Evolutionary conservation across 1,140 invertebrate genomes (phyloP).

Genomic region (Drosophila nannoptera): DNA sequence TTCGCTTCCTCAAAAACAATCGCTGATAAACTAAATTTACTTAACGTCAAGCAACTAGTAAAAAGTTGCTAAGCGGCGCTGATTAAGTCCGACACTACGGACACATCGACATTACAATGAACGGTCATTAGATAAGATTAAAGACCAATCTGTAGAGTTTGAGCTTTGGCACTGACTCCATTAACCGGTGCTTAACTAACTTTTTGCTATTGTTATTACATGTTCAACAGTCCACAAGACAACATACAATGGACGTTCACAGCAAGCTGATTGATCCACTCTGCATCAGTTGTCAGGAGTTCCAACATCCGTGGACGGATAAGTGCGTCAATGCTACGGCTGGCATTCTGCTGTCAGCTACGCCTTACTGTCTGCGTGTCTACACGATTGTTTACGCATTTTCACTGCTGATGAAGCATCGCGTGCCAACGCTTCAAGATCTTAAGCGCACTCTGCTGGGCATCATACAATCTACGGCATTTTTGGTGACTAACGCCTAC

Average conservation of each 20-base stretch:
- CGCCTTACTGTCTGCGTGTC: conserved; percentile 86
- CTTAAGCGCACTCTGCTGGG: conserved; percentile 83
- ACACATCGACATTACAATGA: conserved; percentile 29
- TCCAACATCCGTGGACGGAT: conserved; percentile 89
- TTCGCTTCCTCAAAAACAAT: neutral
- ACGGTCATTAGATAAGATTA: conserved; percentile 50
- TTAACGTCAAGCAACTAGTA: neutral
- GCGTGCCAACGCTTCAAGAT: conserved; percentile 83
- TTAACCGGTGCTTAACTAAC: conserved; percentile 14
- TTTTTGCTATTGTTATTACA: neutral
- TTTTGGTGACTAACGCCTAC: conserved; percentile 87
- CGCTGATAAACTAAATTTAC: neutral
- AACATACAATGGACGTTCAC: conserved; percentile 81
- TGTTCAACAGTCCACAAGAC: neutral
- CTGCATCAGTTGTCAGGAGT: conserved; percentile 83
- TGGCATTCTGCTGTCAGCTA: conserved; percentile 83
- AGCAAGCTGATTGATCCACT: conserved; percentile 82
- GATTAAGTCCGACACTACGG: conserved; percentile 16
- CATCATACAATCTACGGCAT: conserved; percentile 87
- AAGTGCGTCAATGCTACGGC: conserved; percentile 84
- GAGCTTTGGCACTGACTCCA: conserved; percentile 18
- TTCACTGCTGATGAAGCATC: conserved; percentile 85
- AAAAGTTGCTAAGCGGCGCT: neutral
- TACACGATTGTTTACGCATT: conserved; percentile 89
- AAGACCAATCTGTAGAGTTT: conserved; percentile 18